Percentiles rank a stretch among this genome's conserved stretches.
phyloP scores from a whole-genome alignment of 2,888 invertebrate species.

The Stenurella melanura region DNA sequence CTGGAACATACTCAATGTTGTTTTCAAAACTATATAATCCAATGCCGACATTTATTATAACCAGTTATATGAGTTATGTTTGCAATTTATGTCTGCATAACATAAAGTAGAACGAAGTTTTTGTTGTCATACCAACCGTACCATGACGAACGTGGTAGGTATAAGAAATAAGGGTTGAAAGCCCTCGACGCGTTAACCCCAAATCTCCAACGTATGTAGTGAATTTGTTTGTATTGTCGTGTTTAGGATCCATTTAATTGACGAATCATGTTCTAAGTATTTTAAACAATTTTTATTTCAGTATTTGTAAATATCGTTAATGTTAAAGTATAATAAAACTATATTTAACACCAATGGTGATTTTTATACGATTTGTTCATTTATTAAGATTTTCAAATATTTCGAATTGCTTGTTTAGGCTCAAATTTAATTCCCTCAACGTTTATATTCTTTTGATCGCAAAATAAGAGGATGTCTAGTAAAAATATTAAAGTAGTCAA shows the following conservation, averaged over 20 bases:
- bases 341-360: no score
- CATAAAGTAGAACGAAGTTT: conserved; percentile 30
- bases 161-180: conserved; percentile 24
- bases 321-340: no score
- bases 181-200: conserved; percentile 5
- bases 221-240: conserved; percentile 29
- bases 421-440: no score
- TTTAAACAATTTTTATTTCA: background rate
- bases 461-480: no score
- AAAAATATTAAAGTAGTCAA: no score
- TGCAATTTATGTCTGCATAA: conserved; percentile 2
- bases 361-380: no score
- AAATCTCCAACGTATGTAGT: background rate
- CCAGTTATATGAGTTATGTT: background rate
- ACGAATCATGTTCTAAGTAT: background rate
- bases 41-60: background rate
- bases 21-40: no score
- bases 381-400: no score
- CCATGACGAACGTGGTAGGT: conserved; percentile 24
- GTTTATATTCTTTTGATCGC: no score
- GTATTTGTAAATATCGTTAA: no score
- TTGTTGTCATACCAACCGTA: conserved; percentile 35
- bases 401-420: no score
- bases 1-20: no score
- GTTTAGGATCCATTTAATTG: background rate